These are phyloP conservation scores for Zosterops pallidus DNA, from an alignment of 2,113 vertebrate species.

Conservation along the genomic window DNA sequence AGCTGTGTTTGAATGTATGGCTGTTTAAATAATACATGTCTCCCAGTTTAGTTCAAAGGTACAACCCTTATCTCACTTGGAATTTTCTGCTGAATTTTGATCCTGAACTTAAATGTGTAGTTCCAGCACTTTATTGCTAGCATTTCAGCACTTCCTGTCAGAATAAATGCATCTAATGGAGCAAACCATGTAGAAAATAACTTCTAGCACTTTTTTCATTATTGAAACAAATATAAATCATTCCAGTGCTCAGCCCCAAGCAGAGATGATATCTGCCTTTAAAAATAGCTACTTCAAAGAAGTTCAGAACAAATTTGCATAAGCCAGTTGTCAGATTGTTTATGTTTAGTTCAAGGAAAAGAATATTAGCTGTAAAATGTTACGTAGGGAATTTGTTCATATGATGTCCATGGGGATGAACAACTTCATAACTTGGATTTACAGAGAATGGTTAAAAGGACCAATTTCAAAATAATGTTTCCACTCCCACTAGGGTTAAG, in stretches of 20 bases:
- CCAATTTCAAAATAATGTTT: constrained; percentile 39
- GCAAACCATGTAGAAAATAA: constrained; percentile 69
- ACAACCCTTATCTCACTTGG: neutral
- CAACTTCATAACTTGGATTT: constrained; percentile 1
- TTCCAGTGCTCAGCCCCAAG: constrained; percentile 57
- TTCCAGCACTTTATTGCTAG: constrained; percentile 21
- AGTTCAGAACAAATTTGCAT: constrained; percentile 71
- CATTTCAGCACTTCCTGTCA: constrained; percentile 52
- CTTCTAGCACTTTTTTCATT: constrained; percentile 43
- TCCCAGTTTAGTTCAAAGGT: neutral
- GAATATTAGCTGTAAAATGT: constrained; percentile 70
- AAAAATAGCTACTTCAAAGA: constrained; percentile 76
- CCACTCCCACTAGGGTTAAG: constrained; percentile 13
- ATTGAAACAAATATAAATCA: constrained; percentile 55
- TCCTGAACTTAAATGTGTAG: neutral
- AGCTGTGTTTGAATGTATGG: neutral
- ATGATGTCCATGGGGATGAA: constrained; percentile 34
- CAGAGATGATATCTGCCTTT: constrained; percentile 69
- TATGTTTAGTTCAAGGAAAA: constrained; percentile 64
- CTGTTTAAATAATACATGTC: constrained; percentile 15
- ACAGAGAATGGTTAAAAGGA: neutral
- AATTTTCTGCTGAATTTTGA: constrained; percentile 25
- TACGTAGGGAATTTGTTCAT: constrained; percentile 56
- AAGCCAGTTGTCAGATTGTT: constrained; percentile 62
- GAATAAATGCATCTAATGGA: constrained; percentile 59